These are phyloP conservation scores for Eulemur macaco DNA, from an alignment of 2,113 vertebrate species.

Conservation along the genomic window DNA sequence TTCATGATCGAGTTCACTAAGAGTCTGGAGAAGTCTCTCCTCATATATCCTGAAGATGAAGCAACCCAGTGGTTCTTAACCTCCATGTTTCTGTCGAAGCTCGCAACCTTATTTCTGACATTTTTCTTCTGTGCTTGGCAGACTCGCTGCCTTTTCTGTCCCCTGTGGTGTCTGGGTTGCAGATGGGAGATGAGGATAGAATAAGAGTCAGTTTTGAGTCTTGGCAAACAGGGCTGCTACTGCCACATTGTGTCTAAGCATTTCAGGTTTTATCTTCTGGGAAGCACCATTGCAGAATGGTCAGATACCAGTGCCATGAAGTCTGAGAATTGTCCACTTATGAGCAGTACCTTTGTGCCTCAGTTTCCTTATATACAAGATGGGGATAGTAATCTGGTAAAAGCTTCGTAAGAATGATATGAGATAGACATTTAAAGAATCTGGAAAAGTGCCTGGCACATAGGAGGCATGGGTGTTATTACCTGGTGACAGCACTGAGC, in stretches of 20 bases:
- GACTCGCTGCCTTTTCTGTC: neutral
- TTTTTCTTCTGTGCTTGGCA: neutral
- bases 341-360: neutral
- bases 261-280: neutral
- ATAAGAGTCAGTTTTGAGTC: neutral
- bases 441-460: neutral
- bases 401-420: neutral
- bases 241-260: neutral
- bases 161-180: neutral
- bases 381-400: neutral
- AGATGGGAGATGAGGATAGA: neutral
- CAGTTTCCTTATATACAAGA: neutral
- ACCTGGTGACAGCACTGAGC: neutral
- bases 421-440: neutral
- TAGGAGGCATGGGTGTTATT: neutral
- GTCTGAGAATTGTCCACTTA: neutral
- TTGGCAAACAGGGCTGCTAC: neutral
- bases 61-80: slow-evolving; percentile 5
- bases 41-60: neutral
- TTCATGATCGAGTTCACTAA: neutral
- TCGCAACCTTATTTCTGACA: neutral
- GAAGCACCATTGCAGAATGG: neutral
- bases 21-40: neutral
- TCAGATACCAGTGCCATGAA: neutral
- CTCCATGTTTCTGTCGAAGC: neutral